Base-by-base conservation (phyloP, 2,888 invertebrate species). In the Chloromyia formosa region DNA sequence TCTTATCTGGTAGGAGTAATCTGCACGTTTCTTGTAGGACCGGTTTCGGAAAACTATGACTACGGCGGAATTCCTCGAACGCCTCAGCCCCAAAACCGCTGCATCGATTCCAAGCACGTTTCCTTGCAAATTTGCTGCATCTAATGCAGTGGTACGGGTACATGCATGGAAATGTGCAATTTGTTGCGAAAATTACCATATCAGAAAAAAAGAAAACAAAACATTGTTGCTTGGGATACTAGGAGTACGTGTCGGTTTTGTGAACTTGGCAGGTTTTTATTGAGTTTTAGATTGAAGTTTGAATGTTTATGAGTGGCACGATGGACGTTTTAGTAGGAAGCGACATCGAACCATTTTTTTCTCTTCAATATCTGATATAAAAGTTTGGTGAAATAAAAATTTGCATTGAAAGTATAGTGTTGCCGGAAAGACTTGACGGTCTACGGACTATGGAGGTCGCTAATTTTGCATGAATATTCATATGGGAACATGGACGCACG, bases 21-120 rank as follows among this genome's bases (percentile, higher is more conserved):
- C n/a, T n/a, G n/a, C n/a, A 18, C 22, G 22, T 58, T 58, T 58
- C 58, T 58, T 58, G 58, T 20, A 18, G 22, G 22, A 58, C 58
- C 58, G 58, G 58, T 58, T 58, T 20, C 58, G 12, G 20, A 58
- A 20, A 20, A 10, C 20, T 58, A 2, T 20, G 58, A 16, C 18
- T 20, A 12, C n/a, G n/a, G n/a, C n/a, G 58, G 12, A 42, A 42
- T 42, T 42, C 42, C 42, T 42, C 42, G 42, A 9, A n/a, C n/a
- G n/a, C n/a, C n/a, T 42, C 7, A 42, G 7, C 7, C 12, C 12
- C 42, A 42, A 42, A 42, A 9, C 12, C 42, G 42, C 42, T 42
- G 42, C 42, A 42, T 42, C 12, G 7, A 42, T 42, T 12, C 7
- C 42, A n/a, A n/a, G n/a, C n/a, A n/a, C n/a, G n/a, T n/a, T n/a